phyloP scores from a whole-genome alignment of 2,797 vertebrate genomes.

The Leptodactylus fallax region DNA sequence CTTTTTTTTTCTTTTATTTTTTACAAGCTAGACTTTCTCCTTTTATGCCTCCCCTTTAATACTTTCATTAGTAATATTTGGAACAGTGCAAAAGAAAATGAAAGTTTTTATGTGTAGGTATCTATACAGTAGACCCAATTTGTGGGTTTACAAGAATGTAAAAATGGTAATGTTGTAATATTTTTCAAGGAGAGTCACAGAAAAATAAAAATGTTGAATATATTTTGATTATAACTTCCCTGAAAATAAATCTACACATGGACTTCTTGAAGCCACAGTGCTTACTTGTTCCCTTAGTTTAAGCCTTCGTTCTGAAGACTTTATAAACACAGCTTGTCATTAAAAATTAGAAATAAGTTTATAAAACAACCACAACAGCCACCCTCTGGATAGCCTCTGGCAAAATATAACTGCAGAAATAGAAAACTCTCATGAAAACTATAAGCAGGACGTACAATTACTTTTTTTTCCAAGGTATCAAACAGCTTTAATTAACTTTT shows the following conservation, averaged over 20 bases:
- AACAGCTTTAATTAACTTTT: background rate
- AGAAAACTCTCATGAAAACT: background rate
- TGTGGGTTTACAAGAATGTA: no score
- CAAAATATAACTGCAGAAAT: background rate
- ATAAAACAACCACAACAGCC: conserved; percentile 4
- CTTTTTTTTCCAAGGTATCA: background rate
- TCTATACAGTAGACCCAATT: no score
- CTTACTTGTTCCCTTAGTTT: background rate
- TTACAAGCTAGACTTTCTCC: no score
- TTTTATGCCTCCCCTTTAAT: no score
- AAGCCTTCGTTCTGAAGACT: background rate
- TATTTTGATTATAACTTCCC: background rate
- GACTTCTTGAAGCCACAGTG: background rate
- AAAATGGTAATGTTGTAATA: background rate
- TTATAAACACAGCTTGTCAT: conserved; percentile 9
- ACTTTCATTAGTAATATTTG: no score
- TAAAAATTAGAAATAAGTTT: conserved; percentile 7
- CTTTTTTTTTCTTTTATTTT: no score
- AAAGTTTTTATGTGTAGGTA: no score
- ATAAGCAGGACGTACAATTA: background rate
- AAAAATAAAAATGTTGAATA: background rate
- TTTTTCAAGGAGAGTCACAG: background rate
- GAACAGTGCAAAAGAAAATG: no score
- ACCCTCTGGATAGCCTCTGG: background rate
- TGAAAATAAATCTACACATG: background rate